Evolutionary conservation across 2,888 invertebrate species (phyloP).

Genomic region (Entomobrya proxima): DNA sequence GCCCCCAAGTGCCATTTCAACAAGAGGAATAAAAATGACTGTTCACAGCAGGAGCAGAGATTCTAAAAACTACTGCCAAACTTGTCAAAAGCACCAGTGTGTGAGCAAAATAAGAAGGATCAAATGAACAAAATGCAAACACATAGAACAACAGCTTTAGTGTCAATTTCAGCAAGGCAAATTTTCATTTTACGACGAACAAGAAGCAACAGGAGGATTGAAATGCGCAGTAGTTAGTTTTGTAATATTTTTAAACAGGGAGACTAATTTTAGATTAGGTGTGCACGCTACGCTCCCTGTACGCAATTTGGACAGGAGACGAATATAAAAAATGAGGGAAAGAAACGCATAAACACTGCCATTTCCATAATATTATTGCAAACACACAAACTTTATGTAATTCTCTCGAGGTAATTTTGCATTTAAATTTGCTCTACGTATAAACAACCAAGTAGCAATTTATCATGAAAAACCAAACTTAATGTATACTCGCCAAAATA

Average conservation of each 20-base stretch:
- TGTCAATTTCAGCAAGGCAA: slow-evolving; percentile 14
- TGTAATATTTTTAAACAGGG: background rate
- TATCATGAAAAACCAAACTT: slow-evolving; percentile 8
- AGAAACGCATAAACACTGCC: slow-evolving; percentile 20
- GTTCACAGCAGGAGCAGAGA: slow-evolving; percentile 23
- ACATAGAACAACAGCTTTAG: background rate
- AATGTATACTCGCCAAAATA: background rate
- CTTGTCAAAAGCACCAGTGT: slow-evolving; percentile 10
- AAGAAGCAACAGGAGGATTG: background rate
- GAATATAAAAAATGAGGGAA: background rate
- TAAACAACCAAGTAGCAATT: background rate
- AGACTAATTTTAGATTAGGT: slow-evolving; percentile 11
- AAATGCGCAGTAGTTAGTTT: background rate
- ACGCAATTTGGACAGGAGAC: background rate
- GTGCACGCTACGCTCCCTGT: background rate
- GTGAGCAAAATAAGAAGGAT: slow-evolving; percentile 19
- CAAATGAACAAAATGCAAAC: slow-evolving; percentile 18
- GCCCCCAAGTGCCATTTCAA: slow-evolving; percentile 10
- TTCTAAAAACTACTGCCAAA: slow-evolving; percentile 31
- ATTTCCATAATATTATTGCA: background rate
- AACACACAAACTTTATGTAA: background rate
- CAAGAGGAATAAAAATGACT: background rate
- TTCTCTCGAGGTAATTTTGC: background rate
- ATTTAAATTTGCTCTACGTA: background rate
- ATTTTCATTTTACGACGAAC: background rate